Percentiles rank a stretch among this genome's conserved stretches.
These are phyloP conservation scores for Plagiodera versicolora DNA, from an alignment of 2,888 invertebrate species.

Conservation along the genomic window DNA sequence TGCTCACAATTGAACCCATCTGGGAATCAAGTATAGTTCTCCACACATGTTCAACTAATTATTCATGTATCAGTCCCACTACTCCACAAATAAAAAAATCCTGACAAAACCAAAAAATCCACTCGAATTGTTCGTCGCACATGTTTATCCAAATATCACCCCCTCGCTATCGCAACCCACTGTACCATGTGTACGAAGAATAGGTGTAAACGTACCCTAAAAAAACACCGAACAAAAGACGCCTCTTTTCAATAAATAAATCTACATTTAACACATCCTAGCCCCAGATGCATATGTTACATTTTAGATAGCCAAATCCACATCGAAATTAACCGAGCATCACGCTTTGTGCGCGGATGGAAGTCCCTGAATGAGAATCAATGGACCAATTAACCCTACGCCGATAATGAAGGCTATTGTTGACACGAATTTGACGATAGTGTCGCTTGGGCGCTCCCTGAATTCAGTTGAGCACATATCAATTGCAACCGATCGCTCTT, in stretches of 20 bases:
- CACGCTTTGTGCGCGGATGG: not conserved
- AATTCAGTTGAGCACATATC: slow-evolving; percentile 18
- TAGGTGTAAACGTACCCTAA: slow-evolving; percentile 24
- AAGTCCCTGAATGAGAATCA: slow-evolving; percentile 22
- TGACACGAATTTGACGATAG: slow-evolving; percentile 24
- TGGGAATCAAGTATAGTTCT: slow-evolving; percentile 23
- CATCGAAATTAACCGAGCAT: not conserved
- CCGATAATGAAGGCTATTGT: slow-evolving; percentile 29
- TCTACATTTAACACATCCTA: slow-evolving; percentile 23
- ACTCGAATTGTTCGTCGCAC: slow-evolving; percentile 13
- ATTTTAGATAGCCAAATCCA: slow-evolving; percentile 17
- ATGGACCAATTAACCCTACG: slow-evolving; percentile 34
- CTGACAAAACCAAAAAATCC: not conserved
- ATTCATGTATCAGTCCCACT: slow-evolving; percentile 16
- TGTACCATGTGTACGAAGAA: slow-evolving; percentile 25
- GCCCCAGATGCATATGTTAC: slow-evolving; percentile 30
- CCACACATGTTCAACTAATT: slow-evolving; percentile 19
- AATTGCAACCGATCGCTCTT: too few species aligned
- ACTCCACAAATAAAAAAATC: slow-evolving; percentile 11
- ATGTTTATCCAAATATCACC: slow-evolving; percentile 17
- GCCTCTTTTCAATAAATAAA: slow-evolving; percentile 23
- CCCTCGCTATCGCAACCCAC: slow-evolving; percentile 13
- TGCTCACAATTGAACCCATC: not conserved
- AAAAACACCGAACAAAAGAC: slow-evolving; percentile 28
- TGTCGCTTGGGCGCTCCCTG: slow-evolving; percentile 4